Conservation (phyloP, 1,140 invertebrate genomes). For the Nymphalis io region DNA sequence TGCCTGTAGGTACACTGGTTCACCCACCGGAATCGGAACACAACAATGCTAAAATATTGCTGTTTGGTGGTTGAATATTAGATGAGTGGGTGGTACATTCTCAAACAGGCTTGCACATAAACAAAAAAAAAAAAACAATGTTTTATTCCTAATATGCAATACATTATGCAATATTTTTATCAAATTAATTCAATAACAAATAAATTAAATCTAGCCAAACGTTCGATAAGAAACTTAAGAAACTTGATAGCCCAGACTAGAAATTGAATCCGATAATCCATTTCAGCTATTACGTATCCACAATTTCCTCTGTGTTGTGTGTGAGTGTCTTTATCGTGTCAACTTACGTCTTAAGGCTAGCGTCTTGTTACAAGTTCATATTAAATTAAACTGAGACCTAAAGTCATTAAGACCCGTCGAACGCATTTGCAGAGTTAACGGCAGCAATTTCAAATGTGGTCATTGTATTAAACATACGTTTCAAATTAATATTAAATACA, state of each 20-base stretch:
- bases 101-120: no score
- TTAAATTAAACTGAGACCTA: slow-evolving; percentile 73
- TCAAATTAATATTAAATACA: slow-evolving; percentile 19
- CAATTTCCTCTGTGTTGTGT: neutral
- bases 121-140: no score
- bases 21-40: no score
- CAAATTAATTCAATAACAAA: no score
- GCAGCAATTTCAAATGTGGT: slow-evolving; percentile 59
- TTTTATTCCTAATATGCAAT: no score
- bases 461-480: slow-evolving; percentile 43
- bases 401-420: slow-evolving; percentile 72
- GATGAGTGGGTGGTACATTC: no score
- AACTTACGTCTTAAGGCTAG: slow-evolving; percentile 61
- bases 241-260: neutral
- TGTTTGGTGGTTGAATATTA: no score
- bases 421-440: slow-evolving; percentile 62
- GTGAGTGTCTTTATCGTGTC: slow-evolving; percentile 41
- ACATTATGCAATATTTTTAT: no score
- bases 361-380: slow-evolving; percentile 72
- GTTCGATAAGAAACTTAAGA: no score
- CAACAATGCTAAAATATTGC: no score
- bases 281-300: neutral
- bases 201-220: no score
- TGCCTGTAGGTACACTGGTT: no score
- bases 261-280: neutral